These are phyloP conservation scores for Aproaerema taeniolella DNA, from an alignment of 2,888 invertebrate genomes.

Conservation along the genomic window DNA sequence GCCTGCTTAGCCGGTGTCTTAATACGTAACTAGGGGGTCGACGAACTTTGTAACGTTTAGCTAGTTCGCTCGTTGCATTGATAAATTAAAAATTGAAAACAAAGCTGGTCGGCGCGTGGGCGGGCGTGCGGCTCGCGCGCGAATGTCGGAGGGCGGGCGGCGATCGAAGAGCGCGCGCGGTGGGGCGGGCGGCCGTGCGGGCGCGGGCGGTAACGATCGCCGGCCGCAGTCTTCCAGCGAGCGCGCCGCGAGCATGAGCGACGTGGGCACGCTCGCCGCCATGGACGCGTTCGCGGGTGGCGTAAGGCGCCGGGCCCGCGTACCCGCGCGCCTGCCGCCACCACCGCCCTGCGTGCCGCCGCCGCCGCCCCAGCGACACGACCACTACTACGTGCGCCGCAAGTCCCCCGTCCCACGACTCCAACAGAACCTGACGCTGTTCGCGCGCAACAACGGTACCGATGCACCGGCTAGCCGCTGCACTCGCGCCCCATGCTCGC, in stretches of 20 bases:
- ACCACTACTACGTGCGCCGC: slow-evolving; percentile 73
- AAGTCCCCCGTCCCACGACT: slow-evolving; percentile 68
- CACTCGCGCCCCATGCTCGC: slow-evolving; percentile 24
- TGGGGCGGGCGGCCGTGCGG: slow-evolving; percentile 36
- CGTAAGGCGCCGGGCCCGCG: slow-evolving; percentile 69
- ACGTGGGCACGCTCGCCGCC: slow-evolving; percentile 75
- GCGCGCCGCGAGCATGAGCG: slow-evolving; percentile 73
- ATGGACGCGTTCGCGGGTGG: slow-evolving; percentile 76
- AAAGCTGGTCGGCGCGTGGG: slow-evolving; percentile 63
- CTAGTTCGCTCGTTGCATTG: slow-evolving; percentile 59
- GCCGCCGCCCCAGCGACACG: slow-evolving; percentile 66
- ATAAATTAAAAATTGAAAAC: slow-evolving; percentile 75
- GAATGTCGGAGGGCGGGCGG: slow-evolving; percentile 63
- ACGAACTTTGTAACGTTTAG: too few relatives aligned
- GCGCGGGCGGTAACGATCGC: slow-evolving; percentile 43
- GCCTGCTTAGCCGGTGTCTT: too few relatives aligned
- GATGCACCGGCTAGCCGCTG: slow-evolving; percentile 25
- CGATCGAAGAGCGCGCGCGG: slow-evolving; percentile 73
- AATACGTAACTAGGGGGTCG: too few relatives aligned
- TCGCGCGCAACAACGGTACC: slow-evolving; percentile 67
- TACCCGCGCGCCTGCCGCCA: slow-evolving; percentile 66
- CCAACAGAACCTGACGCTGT: slow-evolving; percentile 62
- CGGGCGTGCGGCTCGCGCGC: slow-evolving; percentile 48
- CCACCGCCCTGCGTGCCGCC: slow-evolving; percentile 71
- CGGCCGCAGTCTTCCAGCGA: slow-evolving; percentile 73